These are phyloP conservation scores for Merops nubicus DNA, from an alignment of 2,113 vertebrate species.

Conservation along the genomic window DNA sequence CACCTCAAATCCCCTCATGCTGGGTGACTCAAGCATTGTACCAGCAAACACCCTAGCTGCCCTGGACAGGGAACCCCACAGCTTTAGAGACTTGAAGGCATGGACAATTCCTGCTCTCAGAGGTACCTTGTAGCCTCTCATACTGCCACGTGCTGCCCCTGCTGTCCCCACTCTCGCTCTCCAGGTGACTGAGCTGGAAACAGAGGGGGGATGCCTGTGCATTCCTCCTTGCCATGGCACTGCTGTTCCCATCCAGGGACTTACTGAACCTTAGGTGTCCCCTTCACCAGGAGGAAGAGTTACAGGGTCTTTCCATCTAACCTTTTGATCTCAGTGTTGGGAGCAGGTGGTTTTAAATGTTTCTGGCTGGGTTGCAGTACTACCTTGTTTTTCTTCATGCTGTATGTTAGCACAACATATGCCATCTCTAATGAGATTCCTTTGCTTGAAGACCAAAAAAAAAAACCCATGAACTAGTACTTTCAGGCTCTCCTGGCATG, in stretches of 20 bases:
- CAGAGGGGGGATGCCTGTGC: not conserved
- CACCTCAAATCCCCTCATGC: not conserved
- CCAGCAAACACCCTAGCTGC: not conserved
- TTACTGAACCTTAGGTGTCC: not conserved
- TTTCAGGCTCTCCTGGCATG: not conserved
- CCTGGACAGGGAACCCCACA: not conserved
- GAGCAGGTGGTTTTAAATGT: not conserved
- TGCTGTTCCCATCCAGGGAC: not conserved
- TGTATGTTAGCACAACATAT: not conserved
- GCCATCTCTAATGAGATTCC: not conserved
- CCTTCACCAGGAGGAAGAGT: not conserved
- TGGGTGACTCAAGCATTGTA: not conserved
- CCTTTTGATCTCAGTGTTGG: not conserved
- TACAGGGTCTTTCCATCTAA: not conserved
- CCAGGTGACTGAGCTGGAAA: not conserved
- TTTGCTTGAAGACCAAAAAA: not conserved
- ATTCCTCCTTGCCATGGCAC: not conserved
- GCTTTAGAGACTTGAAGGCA: not conserved
- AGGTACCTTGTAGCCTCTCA: not conserved
- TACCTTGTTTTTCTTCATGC: not conserved
- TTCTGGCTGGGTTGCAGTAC: not conserved
- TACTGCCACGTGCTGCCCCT: rapidly evolving
- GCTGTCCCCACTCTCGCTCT: not conserved
- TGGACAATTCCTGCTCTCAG: not conserved
- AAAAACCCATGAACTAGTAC: not conserved